Conservation (phyloP, 2,888 invertebrate genomes). For the Ormyrus nitidulus region DNA sequence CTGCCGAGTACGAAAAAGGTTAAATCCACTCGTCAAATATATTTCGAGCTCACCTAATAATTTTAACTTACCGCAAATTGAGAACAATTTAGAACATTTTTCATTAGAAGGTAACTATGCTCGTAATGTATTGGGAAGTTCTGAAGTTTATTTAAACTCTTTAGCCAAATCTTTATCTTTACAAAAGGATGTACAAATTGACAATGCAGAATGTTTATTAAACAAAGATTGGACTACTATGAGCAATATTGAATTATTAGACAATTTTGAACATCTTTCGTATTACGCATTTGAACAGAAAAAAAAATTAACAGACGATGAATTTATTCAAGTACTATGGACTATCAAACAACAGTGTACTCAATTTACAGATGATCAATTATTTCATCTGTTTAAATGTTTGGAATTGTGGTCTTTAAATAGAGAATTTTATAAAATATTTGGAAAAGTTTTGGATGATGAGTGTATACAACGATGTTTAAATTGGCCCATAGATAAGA, state of each 20-base stretch:
- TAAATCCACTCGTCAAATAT: conserved; percentile 16
- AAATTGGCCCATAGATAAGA: conserved; percentile 37
- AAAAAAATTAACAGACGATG: neutral
- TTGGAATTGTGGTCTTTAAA: conserved; percentile 32
- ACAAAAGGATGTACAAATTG: conserved; percentile 54
- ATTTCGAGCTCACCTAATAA: neutral
- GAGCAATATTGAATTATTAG: conserved; percentile 71
- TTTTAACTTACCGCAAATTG: neutral
- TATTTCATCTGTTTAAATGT: conserved; percentile 29
- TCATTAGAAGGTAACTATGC: conserved; percentile 75
- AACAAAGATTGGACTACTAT: conserved; percentile 57
- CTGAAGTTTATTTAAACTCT: conserved; percentile 39
- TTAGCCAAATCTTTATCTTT: conserved; percentile 24
- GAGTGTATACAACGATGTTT: conserved; percentile 16
- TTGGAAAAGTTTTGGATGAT: conserved; percentile 66
- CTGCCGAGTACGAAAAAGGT: neutral
- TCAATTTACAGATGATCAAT: conserved; percentile 32
- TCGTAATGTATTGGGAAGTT: conserved; percentile 72
- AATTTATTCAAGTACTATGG: conserved; percentile 31
- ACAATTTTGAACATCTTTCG: conserved; percentile 51
- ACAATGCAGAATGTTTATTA: conserved; percentile 67
- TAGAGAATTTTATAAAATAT: neutral
- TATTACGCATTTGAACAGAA: conserved; percentile 18
- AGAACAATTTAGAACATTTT: neutral
- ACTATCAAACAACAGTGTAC: conserved; percentile 12